Conservation (phyloP, 2,113 vertebrate genomes). For the Pristiophorus japonicus region DNA sequence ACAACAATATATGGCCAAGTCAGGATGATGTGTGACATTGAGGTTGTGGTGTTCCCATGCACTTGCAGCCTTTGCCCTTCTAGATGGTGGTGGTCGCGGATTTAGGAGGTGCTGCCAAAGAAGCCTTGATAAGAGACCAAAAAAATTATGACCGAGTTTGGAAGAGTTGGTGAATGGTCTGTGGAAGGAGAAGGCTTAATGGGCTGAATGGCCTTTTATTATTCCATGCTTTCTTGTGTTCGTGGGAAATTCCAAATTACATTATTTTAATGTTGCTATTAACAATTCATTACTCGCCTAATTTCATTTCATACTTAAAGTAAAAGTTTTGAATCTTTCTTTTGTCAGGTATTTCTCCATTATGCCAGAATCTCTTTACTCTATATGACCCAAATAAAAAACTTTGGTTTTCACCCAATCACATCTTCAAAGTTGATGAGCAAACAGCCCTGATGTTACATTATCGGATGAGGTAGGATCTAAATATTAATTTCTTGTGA, state of each 20-base stretch:
- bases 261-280: background rate
- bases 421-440: slow-evolving; percentile 72
- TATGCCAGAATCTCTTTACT: slow-evolving; percentile 89
- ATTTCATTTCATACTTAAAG: background rate
- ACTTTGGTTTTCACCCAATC: slow-evolving; percentile 85
- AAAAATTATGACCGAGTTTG: background rate
- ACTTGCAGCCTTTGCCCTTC: background rate
- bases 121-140: background rate
- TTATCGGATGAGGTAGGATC: slow-evolving; percentile 86
- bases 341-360: slow-evolving; percentile 76
- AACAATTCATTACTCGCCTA: too few species aligned
- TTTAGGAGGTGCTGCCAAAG: background rate
- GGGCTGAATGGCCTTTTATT: background rate
- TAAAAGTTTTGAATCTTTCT: background rate
- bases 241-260: background rate
- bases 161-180: background rate
- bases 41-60: background rate
- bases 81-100: background rate
- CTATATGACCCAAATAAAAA: slow-evolving; percentile 71
- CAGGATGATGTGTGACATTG: background rate
- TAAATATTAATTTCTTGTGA: background rate
- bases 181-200: background rate
- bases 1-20: too few species aligned
- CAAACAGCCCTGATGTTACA: slow-evolving; percentile 70
- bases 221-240: background rate